Percentiles rank a stretch among this genome's conserved stretches.
Conservation (phyloP, 2,888 invertebrate genomes). For the Drosophila crucigera region DNA sequence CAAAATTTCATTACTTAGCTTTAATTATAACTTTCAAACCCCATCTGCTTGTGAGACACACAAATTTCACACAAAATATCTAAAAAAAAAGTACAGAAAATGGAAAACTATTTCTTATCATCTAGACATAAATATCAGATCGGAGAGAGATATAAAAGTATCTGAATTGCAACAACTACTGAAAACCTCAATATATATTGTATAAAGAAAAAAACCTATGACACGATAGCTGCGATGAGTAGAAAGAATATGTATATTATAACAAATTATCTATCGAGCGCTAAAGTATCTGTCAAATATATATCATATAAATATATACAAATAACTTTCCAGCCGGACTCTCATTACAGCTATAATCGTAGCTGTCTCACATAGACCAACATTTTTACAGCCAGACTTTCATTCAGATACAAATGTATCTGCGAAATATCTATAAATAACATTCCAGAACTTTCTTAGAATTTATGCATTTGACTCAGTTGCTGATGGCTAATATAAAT, state of each 20-base stretch:
- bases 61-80: not conserved
- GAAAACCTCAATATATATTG: not conserved
- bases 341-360: not conserved
- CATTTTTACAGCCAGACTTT: not conserved
- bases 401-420: not conserved
- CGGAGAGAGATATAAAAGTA: not conserved
- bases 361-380: not conserved
- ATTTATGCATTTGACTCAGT: not conserved
- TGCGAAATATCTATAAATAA: not conserved
- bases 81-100: not conserved
- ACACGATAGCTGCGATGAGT: not conserved
- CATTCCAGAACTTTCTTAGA: not conserved
- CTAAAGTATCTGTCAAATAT: not conserved
- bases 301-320: not conserved
- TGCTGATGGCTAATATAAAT: no score
- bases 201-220: not conserved
- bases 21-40: not conserved
- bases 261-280: not conserved
- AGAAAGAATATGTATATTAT: not conserved
- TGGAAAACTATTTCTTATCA: not conserved
- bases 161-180: not conserved
- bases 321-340: not conserved
- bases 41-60: no score
- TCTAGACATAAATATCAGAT: not conserved
- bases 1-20: constrained; percentile 6